These are phyloP conservation scores for Ailuropoda melanoleuca DNA, from an alignment of 2,113 vertebrate genomes.

Conservation along the genomic window DNA sequence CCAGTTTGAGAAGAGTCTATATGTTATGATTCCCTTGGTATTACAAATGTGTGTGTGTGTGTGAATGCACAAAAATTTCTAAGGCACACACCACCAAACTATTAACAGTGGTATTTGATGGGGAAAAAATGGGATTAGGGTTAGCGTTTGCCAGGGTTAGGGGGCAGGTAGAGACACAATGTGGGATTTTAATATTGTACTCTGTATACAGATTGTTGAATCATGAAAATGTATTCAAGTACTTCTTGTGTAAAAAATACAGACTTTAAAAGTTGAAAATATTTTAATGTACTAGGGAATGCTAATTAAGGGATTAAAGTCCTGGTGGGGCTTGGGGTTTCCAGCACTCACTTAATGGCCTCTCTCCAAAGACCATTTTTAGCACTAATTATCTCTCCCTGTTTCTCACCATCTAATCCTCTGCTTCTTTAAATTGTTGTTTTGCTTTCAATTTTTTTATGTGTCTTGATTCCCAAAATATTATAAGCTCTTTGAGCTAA, in stretches of 20 bases:
- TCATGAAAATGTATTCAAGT: not conserved
- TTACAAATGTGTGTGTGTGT: not conserved
- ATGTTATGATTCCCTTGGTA: not conserved
- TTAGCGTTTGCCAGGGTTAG: not conserved
- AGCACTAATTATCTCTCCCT: constrained; percentile 51
- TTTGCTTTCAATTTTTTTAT: constrained; percentile 34
- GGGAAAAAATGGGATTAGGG: not conserved
- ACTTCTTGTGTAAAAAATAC: constrained; percentile 5
- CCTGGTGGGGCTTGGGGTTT: constrained; percentile 15
- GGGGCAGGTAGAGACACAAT: not conserved
- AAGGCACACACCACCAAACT: not conserved
- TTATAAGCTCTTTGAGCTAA: constrained; percentile 26
- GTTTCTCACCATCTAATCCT: constrained; percentile 35
- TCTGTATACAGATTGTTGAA: not conserved
- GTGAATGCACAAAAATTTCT: not conserved
- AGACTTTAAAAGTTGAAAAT: constrained; percentile 38
- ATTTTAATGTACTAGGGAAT: not conserved
- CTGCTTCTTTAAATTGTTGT: constrained; percentile 36
- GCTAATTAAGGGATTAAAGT: constrained; percentile 70
- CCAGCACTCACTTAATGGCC: constrained; percentile 47
- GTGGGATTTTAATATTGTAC: not conserved
- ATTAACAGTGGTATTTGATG: not conserved
- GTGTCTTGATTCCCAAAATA: not conserved
- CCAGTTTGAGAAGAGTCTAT: not conserved
- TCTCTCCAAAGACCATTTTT: constrained; percentile 69